phyloP scores from a whole-genome alignment of 2,797 vertebrate genomes.

The Danio aesculapii region DNA sequence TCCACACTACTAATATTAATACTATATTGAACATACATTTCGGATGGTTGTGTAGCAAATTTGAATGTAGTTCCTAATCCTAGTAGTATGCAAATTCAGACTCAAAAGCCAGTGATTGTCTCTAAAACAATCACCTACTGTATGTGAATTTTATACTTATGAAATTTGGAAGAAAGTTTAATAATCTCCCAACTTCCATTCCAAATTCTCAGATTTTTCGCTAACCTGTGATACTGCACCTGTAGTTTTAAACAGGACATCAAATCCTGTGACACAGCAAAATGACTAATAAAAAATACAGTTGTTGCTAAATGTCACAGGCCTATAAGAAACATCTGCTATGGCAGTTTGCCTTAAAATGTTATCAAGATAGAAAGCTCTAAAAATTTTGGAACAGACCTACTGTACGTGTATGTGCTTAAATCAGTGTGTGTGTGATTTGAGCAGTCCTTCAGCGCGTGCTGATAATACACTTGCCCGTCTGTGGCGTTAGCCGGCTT shows the following conservation, averaged over 20 bases:
- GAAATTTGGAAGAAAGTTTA: not conserved
- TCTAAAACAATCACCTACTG: too few species aligned
- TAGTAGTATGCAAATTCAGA: too few species aligned
- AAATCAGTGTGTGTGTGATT: conserved; percentile 30
- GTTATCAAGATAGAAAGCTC: not conserved
- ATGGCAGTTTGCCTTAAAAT: not conserved
- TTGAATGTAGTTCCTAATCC: too few species aligned
- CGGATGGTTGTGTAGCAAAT: too few species aligned
- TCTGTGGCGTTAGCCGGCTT: conserved; percentile 64
- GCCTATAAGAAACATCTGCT: not conserved
- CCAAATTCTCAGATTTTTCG: not conserved
- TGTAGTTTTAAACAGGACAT: too few species aligned
- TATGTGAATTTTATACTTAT: not conserved
- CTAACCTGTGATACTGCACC: not conserved
- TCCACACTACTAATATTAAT: too few species aligned
- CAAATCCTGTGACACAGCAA: too few species aligned
- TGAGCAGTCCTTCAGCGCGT: conserved; percentile 63
- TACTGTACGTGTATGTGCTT: not conserved
- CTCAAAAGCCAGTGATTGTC: too few species aligned
- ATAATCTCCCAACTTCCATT: not conserved
- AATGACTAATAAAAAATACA: too few species aligned
- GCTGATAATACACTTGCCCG: conserved; percentile 61
- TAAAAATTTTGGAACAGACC: not conserved
- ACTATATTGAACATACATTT: too few species aligned
- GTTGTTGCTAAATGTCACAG: not conserved